phyloP scores from a whole-genome alignment of 2,113 vertebrate species.

The Aphelocoma coerulescens region DNA sequence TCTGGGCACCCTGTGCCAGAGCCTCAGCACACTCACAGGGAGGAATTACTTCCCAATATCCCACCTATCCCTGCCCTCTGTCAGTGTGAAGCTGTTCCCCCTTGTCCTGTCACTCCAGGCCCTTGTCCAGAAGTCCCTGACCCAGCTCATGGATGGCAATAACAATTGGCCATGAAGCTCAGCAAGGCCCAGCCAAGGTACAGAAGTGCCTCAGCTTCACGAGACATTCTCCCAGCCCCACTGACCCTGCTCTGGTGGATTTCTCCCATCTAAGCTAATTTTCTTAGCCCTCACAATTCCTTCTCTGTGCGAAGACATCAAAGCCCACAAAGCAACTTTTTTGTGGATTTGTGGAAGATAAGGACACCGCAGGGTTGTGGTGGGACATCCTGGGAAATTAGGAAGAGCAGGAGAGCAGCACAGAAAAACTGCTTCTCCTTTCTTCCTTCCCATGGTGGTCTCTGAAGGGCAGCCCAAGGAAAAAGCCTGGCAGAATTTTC shows the following conservation, averaged over 20 bases:
- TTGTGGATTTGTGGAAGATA: not conserved
- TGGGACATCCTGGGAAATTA: not conserved
- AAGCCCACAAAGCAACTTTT: not conserved
- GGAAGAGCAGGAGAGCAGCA: not conserved
- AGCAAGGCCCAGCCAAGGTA: not conserved
- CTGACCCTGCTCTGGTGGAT: not conserved
- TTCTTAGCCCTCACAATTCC: rapidly evolving
- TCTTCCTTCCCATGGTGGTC: not conserved
- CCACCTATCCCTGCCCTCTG: rapidly evolving
- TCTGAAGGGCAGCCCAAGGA: not conserved
- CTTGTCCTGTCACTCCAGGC: not conserved
- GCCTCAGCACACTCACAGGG: rapidly evolving
- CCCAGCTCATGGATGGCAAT: rapidly evolving
- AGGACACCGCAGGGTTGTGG: not conserved
- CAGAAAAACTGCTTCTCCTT: not conserved
- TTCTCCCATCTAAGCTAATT: not conserved
- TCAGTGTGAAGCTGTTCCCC: rapidly evolving
- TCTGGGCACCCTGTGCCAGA: not conserved
- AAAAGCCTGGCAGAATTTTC: not conserved
- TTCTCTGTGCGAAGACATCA: not conserved
- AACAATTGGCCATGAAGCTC: not conserved
- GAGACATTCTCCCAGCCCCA: not conserved
- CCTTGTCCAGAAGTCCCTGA: not conserved
- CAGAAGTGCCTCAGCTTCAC: rapidly evolving
- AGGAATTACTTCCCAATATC: rapidly evolving